Base-by-base conservation (phyloP, 1,140 invertebrate species). In the Hormaphis cornu region DNA sequence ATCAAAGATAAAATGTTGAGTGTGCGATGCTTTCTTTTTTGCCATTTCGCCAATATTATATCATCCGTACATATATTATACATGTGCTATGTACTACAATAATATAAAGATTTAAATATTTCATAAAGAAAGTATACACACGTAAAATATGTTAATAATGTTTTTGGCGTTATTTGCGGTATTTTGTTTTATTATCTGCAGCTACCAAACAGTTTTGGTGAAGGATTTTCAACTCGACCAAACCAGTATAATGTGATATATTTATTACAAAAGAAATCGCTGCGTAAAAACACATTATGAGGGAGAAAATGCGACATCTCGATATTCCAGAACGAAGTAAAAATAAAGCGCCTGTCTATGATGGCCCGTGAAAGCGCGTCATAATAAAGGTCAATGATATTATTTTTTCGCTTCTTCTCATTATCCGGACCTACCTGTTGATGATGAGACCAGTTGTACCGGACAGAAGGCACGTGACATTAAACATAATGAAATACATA, bases 301-400 rank as follows among this genome's bases (percentile, higher is more conserved):
- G n/a, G 50, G 61, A 66, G 61, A 66, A 66, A 66, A 66, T 66
- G 61, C 44, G 61, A 66, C 61, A 66, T 66, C 61, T 66, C 24
- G 61, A 33, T 66, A 66, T 66, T 66, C 61, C 61, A 66, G 61
- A 66, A 66, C 14, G 20, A 22, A 50, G 61, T 48, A 66, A 66
- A 66, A 66, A 66, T 66, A 46, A 66, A 20, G 61, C 44, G 22
- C 61, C 44, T 66, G 42, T 48, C 61, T 48, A 50, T 18, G n/a
- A n/a, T n/a, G 12, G 59, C 50, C 40, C 22, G 61, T 66, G 61
- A 66, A 66, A 66, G 61, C 61, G 61, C 61, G 44, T 48, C 28
- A 66, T 30, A 66, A 33, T 63, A 66, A 66, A 66, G 61, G 61
- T 66, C 61, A 66, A 48, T 30, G 44, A 33, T 66, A 30, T 66